phyloP scores from a whole-genome alignment of 2,797 vertebrate genomes.

The Falco concolor region DNA sequence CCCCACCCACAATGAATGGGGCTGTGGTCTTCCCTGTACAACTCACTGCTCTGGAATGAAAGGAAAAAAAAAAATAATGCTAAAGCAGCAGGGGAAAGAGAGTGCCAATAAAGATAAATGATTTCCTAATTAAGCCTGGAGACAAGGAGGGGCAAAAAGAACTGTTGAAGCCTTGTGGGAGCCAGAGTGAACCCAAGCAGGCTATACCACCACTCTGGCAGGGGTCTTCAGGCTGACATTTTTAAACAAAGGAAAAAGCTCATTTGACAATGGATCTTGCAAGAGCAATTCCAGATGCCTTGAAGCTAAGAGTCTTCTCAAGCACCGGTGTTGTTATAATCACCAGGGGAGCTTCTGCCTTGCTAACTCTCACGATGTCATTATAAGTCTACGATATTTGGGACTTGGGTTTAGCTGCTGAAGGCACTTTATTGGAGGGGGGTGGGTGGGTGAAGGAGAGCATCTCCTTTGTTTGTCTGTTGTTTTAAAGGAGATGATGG shows the following conservation, averaged over 20 bases:
- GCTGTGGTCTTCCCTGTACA: slow-evolving; percentile 64
- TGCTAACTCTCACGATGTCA: slow-evolving; percentile 46
- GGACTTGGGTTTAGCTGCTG: slow-evolving; percentile 52
- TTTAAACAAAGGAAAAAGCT: slow-evolving; percentile 66
- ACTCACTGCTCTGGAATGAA: slow-evolving; percentile 63
- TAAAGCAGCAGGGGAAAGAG: slow-evolving; percentile 62
- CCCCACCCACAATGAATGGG: slow-evolving; percentile 67
- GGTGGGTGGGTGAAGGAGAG: background rate
- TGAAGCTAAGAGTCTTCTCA: slow-evolving; percentile 42
- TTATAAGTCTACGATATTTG: slow-evolving; percentile 28
- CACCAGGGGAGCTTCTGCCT: slow-evolving; percentile 61
- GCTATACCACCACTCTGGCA: slow-evolving; percentile 66
- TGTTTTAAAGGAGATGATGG: slow-evolving; percentile 50
- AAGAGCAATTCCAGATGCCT: slow-evolving; percentile 67
- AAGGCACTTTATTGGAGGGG: slow-evolving; percentile 45
- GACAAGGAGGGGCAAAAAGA: slow-evolving; percentile 63
- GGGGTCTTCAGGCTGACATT: slow-evolving; percentile 67
- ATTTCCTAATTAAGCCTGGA: slow-evolving; percentile 69
- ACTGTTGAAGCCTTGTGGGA: slow-evolving; percentile 59
- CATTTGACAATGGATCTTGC: slow-evolving; percentile 66
- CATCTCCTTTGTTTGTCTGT: slow-evolving; percentile 59
- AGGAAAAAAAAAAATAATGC: slow-evolving; percentile 22
- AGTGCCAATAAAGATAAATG: slow-evolving; percentile 67
- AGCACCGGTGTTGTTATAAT: slow-evolving; percentile 62
- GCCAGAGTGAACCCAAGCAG: slow-evolving; percentile 55